Conservation (phyloP, 2,888 invertebrate genomes). For the Rapana venosa region DNA sequence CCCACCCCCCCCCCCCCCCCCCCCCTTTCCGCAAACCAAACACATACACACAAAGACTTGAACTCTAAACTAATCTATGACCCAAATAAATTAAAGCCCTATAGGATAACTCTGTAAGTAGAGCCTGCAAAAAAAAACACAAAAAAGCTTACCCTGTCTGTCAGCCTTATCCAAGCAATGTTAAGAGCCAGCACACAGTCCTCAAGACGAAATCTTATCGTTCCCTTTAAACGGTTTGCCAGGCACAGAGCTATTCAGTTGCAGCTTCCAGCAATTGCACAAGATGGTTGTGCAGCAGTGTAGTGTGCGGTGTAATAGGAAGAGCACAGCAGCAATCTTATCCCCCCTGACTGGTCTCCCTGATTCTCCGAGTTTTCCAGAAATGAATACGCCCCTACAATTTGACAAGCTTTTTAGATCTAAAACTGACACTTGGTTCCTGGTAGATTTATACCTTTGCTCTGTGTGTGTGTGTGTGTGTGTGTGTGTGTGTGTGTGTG, state of each 20-base stretch:
- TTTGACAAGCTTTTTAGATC: too few relatives aligned
- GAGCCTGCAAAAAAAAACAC: neutral
- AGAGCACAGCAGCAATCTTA: neutral
- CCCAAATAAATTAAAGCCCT: neutral
- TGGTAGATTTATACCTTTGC: too few relatives aligned
- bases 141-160: neutral
- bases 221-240: constrained; percentile 3
- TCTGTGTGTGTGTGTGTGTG: too few relatives aligned
- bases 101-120: neutral
- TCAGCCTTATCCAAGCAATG: neutral
- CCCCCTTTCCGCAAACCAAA: neutral
- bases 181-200: neutral
- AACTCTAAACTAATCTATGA: too few relatives aligned
- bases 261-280: neutral
- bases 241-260: neutral
- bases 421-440: too few relatives aligned
- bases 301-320: neutral
- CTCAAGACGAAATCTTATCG: neutral
- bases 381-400: too few relatives aligned
- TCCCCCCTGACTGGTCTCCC: neutral
- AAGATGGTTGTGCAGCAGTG: neutral
- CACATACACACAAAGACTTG: neutral
- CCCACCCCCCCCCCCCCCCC: too few relatives aligned
- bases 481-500: too few relatives aligned
- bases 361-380: too few relatives aligned